phyloP scores from a whole-genome alignment of 2,797 vertebrate genomes.

The Xenops minutus region DNA sequence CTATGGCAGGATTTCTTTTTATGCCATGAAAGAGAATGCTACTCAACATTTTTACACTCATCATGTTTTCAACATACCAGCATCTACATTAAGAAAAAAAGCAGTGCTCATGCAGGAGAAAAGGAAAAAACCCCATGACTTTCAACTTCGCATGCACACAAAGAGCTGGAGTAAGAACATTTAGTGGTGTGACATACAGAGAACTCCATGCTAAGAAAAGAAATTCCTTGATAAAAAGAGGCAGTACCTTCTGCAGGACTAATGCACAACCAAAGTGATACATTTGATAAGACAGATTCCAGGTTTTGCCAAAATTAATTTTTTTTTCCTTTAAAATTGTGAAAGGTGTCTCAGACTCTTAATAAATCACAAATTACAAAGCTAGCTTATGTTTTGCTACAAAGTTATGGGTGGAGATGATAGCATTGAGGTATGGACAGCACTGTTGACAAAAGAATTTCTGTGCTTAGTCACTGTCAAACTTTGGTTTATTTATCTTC shows the following conservation, averaged over 20 bases:
- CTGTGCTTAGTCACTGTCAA: neutral
- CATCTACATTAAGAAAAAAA: neutral
- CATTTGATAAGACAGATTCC: neutral
- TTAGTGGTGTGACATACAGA: slow-evolving; percentile 21
- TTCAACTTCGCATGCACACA: neutral
- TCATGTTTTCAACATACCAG: neutral
- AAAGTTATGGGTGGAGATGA: neutral
- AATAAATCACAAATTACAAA: neutral
- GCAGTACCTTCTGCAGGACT: slow-evolving; percentile 72
- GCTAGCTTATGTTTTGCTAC: neutral
- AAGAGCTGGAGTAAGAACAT: neutral
- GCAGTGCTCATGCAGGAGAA: slow-evolving; percentile 55
- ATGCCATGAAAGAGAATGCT: neutral
- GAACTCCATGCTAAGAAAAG: neutral
- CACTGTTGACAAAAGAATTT: neutral
- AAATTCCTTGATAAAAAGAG: slow-evolving; percentile 40
- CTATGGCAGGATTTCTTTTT: neutral
- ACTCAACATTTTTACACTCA: neutral
- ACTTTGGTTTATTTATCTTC: neutral
- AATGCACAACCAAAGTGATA: neutral
- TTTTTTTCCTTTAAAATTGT: neutral
- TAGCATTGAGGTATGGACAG: neutral
- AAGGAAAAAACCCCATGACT: neutral
- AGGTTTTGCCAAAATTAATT: neutral
- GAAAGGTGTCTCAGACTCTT: too few relatives aligned